Conservation (phyloP, 2,797 vertebrate genomes). For the Anguilla anguilla region DNA sequence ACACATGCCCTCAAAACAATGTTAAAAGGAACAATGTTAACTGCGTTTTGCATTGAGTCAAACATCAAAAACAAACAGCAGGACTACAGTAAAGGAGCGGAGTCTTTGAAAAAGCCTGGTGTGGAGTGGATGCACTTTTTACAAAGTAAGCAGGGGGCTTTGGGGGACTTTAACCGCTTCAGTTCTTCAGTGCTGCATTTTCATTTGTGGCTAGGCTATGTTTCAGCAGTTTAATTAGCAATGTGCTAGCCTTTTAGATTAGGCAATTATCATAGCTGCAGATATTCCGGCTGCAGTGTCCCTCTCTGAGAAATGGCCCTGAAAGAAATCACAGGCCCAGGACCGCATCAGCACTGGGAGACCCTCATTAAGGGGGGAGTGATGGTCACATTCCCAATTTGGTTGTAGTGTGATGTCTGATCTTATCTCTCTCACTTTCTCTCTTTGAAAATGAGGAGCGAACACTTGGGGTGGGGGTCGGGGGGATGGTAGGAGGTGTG, state of each 20-base stretch:
- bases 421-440: slow-evolving; percentile 46
- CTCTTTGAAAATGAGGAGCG: background rate
- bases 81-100: background rate
- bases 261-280: slow-evolving; percentile 30
- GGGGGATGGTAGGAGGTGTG: slow-evolving; percentile 22
- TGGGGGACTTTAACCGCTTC: background rate
- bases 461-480: background rate
- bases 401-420: slow-evolving; percentile 41
- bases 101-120: background rate
- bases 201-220: slow-evolving; percentile 22
- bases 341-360: slow-evolving; percentile 29
- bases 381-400: slow-evolving; percentile 39
- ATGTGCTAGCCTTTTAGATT: slow-evolving; percentile 40
- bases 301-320: slow-evolving; percentile 21
- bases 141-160: background rate
- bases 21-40: background rate
- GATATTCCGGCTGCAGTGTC: slow-evolving; percentile 21
- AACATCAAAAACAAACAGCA: background rate
- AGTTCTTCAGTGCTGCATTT: slow-evolving; percentile 13
- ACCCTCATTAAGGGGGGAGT: slow-evolving; percentile 34
- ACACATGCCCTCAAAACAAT: background rate
- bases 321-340: slow-evolving; percentile 30
- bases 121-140: background rate
- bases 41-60: background rate
- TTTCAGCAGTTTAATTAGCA: slow-evolving; percentile 39